Evolutionary conservation across 2,888 invertebrate genomes (phyloP).

Genomic region (Smittia sp.): DNA sequence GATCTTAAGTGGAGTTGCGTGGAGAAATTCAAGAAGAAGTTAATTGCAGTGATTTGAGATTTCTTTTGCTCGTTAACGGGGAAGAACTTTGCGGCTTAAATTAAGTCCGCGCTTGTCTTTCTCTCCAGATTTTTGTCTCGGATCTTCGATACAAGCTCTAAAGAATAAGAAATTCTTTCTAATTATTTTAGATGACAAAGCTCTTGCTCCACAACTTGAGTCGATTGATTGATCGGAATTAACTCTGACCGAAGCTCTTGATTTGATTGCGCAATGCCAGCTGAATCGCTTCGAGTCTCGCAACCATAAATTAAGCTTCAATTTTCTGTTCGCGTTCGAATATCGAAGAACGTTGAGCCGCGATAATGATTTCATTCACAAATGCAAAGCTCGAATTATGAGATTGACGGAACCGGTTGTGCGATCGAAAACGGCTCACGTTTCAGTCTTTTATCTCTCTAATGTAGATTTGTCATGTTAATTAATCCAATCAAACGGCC

Average conservation of each 20-base stretch:
- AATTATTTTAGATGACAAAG: background rate
- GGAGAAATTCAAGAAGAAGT: background rate
- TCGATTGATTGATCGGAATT: background rate
- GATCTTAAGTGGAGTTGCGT: no score
- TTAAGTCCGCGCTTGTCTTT: no score
- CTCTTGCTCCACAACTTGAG: background rate
- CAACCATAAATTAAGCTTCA: conserved; percentile 3
- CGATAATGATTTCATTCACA: no score
- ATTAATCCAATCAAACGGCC: background rate
- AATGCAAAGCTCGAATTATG: no score
- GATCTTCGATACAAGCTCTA: no score
- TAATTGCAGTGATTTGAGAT: background rate
- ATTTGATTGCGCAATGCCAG: no score
- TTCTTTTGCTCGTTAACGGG: background rate
- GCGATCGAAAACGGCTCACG: no score
- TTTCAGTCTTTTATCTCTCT: no score
- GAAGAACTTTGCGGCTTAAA: background rate
- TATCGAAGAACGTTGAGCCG: no score
- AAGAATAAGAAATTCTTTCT: background rate
- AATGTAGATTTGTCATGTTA: background rate
- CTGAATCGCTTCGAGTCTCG: background rate
- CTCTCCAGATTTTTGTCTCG: no score
- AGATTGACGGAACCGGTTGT: no score
- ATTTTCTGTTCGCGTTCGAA: background rate
- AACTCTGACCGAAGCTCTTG: no score